Evolutionary conservation across 2,113 vertebrate species (phyloP).

Genomic region (Acrocephalus arundinaceus): DNA sequence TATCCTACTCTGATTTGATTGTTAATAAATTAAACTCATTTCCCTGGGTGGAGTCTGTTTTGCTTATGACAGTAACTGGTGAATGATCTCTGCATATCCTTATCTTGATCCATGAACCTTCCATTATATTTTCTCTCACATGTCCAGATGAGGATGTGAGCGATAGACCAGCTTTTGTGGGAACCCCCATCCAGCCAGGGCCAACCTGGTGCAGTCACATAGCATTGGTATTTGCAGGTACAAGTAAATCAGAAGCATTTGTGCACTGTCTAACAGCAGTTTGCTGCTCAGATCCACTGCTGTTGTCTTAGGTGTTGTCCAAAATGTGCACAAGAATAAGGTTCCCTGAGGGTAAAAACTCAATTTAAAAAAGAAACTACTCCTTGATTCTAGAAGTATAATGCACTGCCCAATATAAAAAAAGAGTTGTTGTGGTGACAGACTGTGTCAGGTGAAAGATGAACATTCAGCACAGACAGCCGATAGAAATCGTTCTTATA

Average conservation of each 20-base stretch:
- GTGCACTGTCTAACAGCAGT: background rate
- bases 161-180: background rate
- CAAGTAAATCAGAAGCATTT: background rate
- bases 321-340: background rate
- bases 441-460: background rate
- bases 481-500: background rate
- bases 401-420: background rate
- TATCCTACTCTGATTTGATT: background rate
- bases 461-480: background rate
- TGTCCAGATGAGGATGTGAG: background rate
- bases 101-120: fast-evolving
- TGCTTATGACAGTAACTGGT: background rate
- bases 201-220: background rate
- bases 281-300: background rate
- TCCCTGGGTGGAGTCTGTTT: background rate
- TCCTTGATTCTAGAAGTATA: background rate
- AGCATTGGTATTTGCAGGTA: background rate
- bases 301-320: background rate
- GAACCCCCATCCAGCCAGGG: background rate
- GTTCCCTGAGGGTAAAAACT: background rate
- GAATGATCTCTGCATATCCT: background rate
- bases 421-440: background rate
- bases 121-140: fast-evolving
- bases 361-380: background rate
- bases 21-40: background rate